A percentile compares a stretch with the other conserved stretches of the same genome.
Evolutionary conservation across 2,888 invertebrate species (phyloP).

Genomic region (Watsonalla binaria): DNA sequence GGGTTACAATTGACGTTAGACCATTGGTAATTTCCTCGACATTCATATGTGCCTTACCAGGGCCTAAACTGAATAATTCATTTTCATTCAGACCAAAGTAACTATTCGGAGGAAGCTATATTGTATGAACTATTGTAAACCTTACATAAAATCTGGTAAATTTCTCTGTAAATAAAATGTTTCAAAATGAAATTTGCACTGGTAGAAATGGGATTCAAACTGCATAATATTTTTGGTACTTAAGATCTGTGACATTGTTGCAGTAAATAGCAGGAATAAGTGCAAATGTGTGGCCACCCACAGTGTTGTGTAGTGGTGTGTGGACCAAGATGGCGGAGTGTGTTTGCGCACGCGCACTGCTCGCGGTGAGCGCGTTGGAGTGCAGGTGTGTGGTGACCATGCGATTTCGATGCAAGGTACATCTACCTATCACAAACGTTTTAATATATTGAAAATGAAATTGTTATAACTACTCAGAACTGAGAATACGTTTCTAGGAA

Average conservation of each 20-base stretch:
- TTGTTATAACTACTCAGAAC: too few species aligned
- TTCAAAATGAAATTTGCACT: not conserved
- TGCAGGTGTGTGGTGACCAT: conserved; percentile 20
- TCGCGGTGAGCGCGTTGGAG: conserved; percentile 17
- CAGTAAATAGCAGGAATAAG: conserved; percentile 18
- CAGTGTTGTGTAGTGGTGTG: conserved; percentile 9
- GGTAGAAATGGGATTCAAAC: not conserved
- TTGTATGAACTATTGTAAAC: too few species aligned
- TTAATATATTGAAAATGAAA: too few species aligned
- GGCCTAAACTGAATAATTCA: too few species aligned
- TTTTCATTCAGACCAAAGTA: too few species aligned
- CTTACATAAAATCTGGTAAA: too few species aligned
- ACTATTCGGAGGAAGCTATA: too few species aligned
- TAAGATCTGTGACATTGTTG: conserved; percentile 26
- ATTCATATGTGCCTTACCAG: too few species aligned
- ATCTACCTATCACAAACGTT: too few species aligned
- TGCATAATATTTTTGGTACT: not conserved
- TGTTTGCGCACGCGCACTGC: conserved; percentile 28
- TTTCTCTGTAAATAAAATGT: not conserved
- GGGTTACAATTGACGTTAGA: too few species aligned
- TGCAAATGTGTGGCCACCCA: conserved; percentile 43
- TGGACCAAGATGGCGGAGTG: conserved; percentile 26
- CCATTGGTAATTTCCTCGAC: too few species aligned
- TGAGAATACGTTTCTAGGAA: too few species aligned
- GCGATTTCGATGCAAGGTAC: not conserved